phyloP scores from a whole-genome alignment of 2,888 invertebrate genomes.

The Limnephilus marmoratus region DNA sequence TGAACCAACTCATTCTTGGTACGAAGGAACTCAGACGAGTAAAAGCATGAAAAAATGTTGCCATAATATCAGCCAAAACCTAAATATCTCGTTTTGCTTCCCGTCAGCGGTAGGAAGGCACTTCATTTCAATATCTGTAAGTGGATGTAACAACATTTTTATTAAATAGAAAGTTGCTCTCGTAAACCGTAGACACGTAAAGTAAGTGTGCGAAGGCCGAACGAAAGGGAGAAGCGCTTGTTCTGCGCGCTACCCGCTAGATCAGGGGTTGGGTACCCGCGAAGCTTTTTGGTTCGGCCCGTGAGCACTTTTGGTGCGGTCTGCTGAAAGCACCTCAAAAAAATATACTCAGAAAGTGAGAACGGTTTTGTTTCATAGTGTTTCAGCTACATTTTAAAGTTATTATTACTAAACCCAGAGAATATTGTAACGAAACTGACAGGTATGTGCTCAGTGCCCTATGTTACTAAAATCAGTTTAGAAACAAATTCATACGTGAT shows the following conservation, averaged over 20 bases:
- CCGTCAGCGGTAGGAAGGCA: conserved; percentile 4
- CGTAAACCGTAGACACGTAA: conserved; percentile 2
- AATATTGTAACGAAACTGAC: too few species aligned
- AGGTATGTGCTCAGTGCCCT: too few species aligned
- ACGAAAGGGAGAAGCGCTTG: not conserved
- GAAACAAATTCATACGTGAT: too few species aligned
- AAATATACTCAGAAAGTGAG: too few species aligned
- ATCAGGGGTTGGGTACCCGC: too few species aligned
- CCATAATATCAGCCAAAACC: not conserved
- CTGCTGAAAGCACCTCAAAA: too few species aligned
- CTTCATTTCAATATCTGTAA: conserved; percentile 44
- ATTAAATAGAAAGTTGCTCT: conserved; percentile 36
- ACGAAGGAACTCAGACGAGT: not conserved
- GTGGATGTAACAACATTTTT: conserved; percentile 46
- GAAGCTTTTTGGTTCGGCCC: too few species aligned
- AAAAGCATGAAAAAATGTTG: not conserved
- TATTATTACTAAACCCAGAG: too few species aligned
- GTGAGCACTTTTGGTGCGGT: too few species aligned
- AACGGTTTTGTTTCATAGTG: too few species aligned
- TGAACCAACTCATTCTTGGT: not conserved
- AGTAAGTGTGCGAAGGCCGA: not conserved
- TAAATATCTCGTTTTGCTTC: not conserved
- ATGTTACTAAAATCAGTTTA: too few species aligned
- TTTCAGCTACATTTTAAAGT: too few species aligned
- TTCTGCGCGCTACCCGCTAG: not conserved